Evolutionary conservation across 2,113 vertebrate genomes (phyloP), one percentile per base, ranked within the genome.

Genomic region (Galemys pyrenaicus): DNA sequence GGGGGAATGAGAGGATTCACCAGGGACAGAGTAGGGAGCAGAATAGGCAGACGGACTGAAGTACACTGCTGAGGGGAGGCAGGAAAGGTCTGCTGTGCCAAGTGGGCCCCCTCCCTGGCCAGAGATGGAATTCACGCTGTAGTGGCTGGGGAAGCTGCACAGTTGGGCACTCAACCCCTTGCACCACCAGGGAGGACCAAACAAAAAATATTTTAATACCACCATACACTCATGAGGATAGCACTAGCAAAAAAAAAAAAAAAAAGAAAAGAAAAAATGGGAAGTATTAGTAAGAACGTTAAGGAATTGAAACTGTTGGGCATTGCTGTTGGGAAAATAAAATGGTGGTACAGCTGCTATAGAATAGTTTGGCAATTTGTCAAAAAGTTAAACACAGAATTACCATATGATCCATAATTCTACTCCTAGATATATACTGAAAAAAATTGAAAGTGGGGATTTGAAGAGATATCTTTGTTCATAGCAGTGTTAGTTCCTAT

Each of bases 331-430:
- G 15, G 37, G 49, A 44, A n/a, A 56, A 41, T 44, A 68, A 79
- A 79, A 68, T 78, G 60, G n/a, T 75, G 44, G n/a, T 87, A 75
- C 39, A 74, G 35, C 65, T 77, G 35, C 54, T 58, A 16, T 68
- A 35, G 75, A 75, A 89, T 80, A 79, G 3, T 77, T 64, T 95
- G 41, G 58, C 81, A 87, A 35, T 32, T 32, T n/a, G 81, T 93
- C 67, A 89, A 68, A 74, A 77, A 86, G n/a, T 80, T 81, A 93
- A 75, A 82, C 16, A 54, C 75, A 92, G 35, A 81, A 87, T 94
- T 81, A 81, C 67, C 85, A 89, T 35, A 90, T 56, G 20, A 56
- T 9, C 46, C 56, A 80, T 30, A 80, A 80, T 70, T 58, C 30
- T 80, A 58, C 30, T 70, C 10, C 75, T 44, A 79, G 54, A 65